phyloP scores from a whole-genome alignment of 2,797 vertebrate genomes.

The Malurus splendens region DNA sequence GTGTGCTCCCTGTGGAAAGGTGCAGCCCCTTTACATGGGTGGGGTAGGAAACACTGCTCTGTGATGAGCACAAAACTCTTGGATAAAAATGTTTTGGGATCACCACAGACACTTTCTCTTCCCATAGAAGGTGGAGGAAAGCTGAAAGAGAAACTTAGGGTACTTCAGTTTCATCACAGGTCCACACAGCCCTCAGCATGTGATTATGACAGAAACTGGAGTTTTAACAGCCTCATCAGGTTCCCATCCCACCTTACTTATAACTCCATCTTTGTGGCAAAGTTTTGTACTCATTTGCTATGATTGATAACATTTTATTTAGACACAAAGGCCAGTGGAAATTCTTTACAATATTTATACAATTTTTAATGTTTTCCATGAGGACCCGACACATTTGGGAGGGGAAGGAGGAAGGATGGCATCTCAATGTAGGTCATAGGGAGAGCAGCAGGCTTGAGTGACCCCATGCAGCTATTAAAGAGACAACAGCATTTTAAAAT shows the following conservation, averaged over 20 bases:
- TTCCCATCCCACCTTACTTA: background rate
- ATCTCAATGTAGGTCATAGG: background rate
- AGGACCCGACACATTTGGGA: background rate
- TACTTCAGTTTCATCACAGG: background rate
- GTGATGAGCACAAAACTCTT: background rate
- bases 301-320: background rate
- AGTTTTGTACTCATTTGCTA: background rate
- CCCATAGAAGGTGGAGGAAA: background rate
- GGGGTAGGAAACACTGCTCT: background rate
- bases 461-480: background rate
- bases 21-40: background rate
- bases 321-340: background rate
- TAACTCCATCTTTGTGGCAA: background rate
- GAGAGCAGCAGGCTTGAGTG: background rate
- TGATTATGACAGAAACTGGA: background rate
- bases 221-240: background rate
- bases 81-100: background rate
- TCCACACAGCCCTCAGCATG: background rate
- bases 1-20: background rate
- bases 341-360: conserved; percentile 1
- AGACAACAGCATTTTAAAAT: background rate
- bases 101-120: background rate
- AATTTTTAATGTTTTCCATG: conserved; percentile 15
- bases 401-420: background rate
- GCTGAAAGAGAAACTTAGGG: background rate